Conservation (phyloP, 2,113 vertebrate genomes). For the Patagioenas fasciata region DNA sequence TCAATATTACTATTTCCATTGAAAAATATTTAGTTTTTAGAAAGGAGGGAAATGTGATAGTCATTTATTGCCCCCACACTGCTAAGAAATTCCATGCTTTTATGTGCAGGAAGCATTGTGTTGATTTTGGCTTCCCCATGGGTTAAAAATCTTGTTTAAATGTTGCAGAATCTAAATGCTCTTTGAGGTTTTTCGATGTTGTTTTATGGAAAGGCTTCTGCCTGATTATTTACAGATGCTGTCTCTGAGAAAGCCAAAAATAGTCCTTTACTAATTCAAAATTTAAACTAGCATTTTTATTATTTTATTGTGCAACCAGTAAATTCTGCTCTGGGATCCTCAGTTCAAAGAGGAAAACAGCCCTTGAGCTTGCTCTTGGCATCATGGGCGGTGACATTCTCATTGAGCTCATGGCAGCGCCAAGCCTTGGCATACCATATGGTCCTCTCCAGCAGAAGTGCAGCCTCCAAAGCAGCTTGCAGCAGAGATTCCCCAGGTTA, state of each 20-base stretch:
- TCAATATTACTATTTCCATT: constrained; percentile 71
- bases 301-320: constrained; percentile 66
- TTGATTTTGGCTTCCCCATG: constrained; percentile 86
- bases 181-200: constrained; percentile 85
- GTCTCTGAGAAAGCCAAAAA: constrained; percentile 79
- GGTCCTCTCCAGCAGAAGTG: neutral
- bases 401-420: neutral
- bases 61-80: constrained; percentile 83
- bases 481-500: neutral
- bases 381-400: neutral
- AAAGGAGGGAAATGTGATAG: constrained; percentile 80
- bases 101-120: constrained; percentile 90
- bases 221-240: constrained; percentile 86
- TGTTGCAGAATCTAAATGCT: constrained; percentile 83
- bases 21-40: constrained; percentile 74
- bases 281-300: constrained; percentile 64
- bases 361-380: neutral
- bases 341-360: constrained; percentile 16
- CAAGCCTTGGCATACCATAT: neutral
- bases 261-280: constrained; percentile 71
- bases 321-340: constrained; percentile 14
- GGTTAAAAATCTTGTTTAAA: constrained; percentile 85
- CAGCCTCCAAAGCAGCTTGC: neutral
- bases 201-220: constrained; percentile 85
- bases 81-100: constrained; percentile 85